Percentiles rank a stretch among this genome's conserved stretches.
These are phyloP conservation scores for Hycleus phaleratus DNA, from an alignment of 1,140 invertebrate genomes.

Conservation along the genomic window DNA sequence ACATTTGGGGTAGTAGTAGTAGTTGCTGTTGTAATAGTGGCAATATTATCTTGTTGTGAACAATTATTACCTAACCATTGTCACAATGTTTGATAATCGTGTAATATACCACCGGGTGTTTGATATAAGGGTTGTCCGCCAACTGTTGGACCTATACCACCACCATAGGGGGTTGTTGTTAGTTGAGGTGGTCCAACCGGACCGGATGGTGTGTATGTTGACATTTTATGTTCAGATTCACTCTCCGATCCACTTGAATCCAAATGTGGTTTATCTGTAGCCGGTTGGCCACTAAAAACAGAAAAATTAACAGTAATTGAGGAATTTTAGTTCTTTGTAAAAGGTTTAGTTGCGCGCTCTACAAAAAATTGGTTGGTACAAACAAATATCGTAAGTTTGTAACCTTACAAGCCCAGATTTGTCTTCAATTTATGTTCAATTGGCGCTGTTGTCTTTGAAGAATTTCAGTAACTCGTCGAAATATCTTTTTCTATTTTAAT, in stretches of 20 bases:
- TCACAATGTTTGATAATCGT: slow-evolving; percentile 42
- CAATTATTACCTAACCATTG: slow-evolving; percentile 31
- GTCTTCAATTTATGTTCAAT: too few relatives aligned
- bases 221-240: slow-evolving; percentile 34
- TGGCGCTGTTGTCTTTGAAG: too few relatives aligned
- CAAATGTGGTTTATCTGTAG: slow-evolving; percentile 36
- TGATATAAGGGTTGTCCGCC: slow-evolving; percentile 37
- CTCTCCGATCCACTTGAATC: slow-evolving; percentile 40
- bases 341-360: too few relatives aligned
- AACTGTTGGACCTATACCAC: slow-evolving; percentile 21
- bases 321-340: too few relatives aligned
- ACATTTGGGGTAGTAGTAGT: background rate
- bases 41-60: background rate
- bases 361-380: too few relatives aligned
- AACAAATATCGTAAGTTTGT: background rate
- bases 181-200: slow-evolving; percentile 24
- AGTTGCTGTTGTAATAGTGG: background rate
- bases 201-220: slow-evolving; percentile 20
- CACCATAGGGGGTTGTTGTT: slow-evolving; percentile 1
- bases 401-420: background rate
- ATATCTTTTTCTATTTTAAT: too few relatives aligned
- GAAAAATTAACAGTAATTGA: background rate
- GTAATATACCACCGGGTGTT: slow-evolving; percentile 33
- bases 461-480: background rate
- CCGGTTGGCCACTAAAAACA: slow-evolving; percentile 31